Base-by-base conservation (phyloP, 1,140 invertebrate species). In the Zaprionus kolodkinae region DNA sequence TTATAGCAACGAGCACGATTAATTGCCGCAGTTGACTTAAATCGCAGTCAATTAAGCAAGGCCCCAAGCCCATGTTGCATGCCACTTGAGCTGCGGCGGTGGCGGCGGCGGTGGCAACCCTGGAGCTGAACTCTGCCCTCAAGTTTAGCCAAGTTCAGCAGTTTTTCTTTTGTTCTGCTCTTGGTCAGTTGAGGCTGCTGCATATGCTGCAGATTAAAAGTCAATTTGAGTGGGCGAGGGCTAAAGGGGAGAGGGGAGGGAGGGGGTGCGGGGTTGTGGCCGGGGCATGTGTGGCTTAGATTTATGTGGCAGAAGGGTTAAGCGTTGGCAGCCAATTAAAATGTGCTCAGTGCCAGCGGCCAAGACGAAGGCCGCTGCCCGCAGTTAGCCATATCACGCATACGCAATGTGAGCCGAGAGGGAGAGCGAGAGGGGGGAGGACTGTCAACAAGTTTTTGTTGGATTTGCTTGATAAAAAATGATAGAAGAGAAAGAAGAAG, bases 121-220 rank as follows among this genome's bases (percentile, higher is more conserved):
- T 21, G 21, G 1, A 21, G 21, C 21, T 21, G 21, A 21, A 21
- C 21, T 21, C 21, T 21, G 21, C 21, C 21, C 21, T 21, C 21
- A 30, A 30, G 52, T 66, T 48, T 45, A 45, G 64, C 25, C 33
- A 48, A 43, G 64, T 66, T 57, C 38, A 57, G 54, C 36, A 43
- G 15, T n/a, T 55, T 45, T 66, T 30, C 3, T 38, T 66, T 57
- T 48, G 45, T 5, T 25, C 21, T 56, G 21, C 4, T 6, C 17
- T 7, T 50, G 84, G 84, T 79, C 83, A 87, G 79, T 82, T 87
- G 72, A 81, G 15, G 25, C 65, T 76, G 73, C 84, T n/a, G n/a
- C n/a, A 87, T 87, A 80, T 87, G 83, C 80, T 68, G 80, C 77
- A 84, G 83, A 87, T 87, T 87, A 87, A 87, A 87, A 87, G 76